Evolutionary conservation across 2,797 vertebrate genomes (phyloP).

Genomic region (Tokudaia tokunoshimensis): DNA sequence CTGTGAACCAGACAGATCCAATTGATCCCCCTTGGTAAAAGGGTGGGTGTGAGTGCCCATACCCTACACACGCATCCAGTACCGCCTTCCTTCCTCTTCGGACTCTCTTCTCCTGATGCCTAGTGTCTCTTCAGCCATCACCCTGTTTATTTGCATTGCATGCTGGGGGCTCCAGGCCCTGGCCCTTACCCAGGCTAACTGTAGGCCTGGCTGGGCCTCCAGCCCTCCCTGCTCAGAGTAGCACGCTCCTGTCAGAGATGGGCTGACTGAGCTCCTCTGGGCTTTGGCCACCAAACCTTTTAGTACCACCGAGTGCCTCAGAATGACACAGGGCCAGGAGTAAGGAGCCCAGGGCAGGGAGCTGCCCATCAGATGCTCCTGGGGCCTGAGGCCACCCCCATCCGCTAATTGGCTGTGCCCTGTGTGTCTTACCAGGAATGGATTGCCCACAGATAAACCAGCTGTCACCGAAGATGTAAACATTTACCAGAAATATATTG

Average conservation of each 20-base stretch:
- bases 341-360: slow-evolving; percentile 47
- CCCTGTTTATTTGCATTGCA: neutral
- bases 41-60: accelerated
- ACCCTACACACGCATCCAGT: neutral
- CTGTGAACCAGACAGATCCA: neutral
- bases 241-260: neutral
- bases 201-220: neutral
- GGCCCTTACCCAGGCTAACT: neutral
- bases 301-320: neutral
- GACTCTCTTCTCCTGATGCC: neutral
- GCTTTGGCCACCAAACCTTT: neutral
- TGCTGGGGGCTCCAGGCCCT: neutral
- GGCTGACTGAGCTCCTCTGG: neutral
- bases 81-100: neutral
- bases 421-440: slow-evolving; percentile 94
- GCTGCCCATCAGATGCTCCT: slow-evolving; percentile 34
- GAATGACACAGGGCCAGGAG: neutral
- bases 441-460: slow-evolving; percentile 99
- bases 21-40: neutral
- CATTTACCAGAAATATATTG: slow-evolving; percentile 99
- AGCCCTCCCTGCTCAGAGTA: neutral
- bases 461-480: slow-evolving; percentile 96
- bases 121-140: neutral
- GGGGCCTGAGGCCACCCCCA: slow-evolving; percentile 58
- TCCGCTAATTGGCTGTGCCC: slow-evolving; percentile 87